Conservation (phyloP, 2,797 vertebrate genomes). For the Micrastur ruficollis region DNA sequence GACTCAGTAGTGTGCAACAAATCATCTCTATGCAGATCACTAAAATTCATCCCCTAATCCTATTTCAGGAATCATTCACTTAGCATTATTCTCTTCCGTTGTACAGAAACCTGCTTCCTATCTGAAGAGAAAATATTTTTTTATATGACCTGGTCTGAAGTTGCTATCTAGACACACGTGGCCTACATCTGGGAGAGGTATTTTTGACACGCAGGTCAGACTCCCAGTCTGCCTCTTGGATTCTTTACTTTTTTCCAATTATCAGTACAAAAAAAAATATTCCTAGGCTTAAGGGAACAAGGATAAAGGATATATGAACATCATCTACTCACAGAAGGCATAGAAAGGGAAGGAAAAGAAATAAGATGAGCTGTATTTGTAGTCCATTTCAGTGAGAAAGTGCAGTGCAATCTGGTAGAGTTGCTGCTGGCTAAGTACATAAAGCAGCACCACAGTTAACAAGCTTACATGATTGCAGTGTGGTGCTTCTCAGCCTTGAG, state of each 20-base stretch:
- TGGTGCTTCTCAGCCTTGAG: not conserved
- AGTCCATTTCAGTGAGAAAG: not conserved
- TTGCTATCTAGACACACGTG: not conserved
- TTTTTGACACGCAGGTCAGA: not conserved
- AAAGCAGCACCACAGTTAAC: not conserved
- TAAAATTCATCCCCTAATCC: not conserved
- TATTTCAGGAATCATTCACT: not conserved
- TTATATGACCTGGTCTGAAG: not conserved
- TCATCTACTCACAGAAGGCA: not conserved
- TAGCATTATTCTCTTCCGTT: not conserved
- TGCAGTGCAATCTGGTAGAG: not conserved
- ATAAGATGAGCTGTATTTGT: not conserved
- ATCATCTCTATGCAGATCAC: not conserved
- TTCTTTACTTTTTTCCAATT: not conserved
- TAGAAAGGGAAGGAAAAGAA: not conserved
- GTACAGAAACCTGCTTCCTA: not conserved
- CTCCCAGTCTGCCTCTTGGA: not conserved
- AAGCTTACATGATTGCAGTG: rapidly evolving
- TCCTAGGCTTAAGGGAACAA: not conserved
- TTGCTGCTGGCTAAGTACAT: not conserved
- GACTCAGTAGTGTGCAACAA: not conserved
- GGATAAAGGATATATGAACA: not conserved
- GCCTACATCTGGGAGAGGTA: not conserved
- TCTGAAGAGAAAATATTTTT: not conserved
- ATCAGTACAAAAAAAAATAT: not conserved